These are phyloP conservation scores for Panagrolaimus sp. DNA, from an alignment of 1,140 invertebrate genomes.

Conservation along the genomic window DNA sequence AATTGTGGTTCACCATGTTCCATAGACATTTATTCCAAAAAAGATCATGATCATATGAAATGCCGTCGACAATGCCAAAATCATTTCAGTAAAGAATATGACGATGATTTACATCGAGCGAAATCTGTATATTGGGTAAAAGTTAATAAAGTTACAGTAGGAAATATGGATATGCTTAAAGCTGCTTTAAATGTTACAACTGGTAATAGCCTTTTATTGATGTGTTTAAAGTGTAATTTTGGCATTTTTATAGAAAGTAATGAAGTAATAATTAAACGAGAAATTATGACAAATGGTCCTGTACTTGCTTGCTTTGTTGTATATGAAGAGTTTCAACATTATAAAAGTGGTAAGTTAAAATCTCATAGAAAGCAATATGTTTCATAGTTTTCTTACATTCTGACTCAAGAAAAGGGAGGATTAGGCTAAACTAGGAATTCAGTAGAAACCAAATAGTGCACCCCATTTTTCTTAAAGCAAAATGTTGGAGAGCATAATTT, in stretches of 20 bases:
- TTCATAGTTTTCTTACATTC: too few species aligned
- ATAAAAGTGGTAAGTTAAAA: slow-evolving; percentile 37
- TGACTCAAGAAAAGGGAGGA: too few species aligned
- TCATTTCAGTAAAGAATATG: slow-evolving; percentile 27
- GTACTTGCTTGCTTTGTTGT: slow-evolving; percentile 44
- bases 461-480: too few species aligned
- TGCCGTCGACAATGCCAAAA: slow-evolving; percentile 34
- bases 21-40: slow-evolving; percentile 21
- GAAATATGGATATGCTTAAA: not conserved
- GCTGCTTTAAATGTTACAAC: not conserved
- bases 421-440: too few species aligned
- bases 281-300: slow-evolving; percentile 38
- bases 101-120: slow-evolving; percentile 37
- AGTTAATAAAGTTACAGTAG: not conserved
- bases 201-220: slow-evolving; percentile 10
- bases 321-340: slow-evolving; percentile 49
- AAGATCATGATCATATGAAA: slow-evolving; percentile 13
- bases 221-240: not conserved
- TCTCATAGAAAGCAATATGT: too few species aligned
- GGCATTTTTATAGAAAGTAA: slow-evolving; percentile 18
- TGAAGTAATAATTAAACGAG: slow-evolving; percentile 35
- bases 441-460: too few species aligned
- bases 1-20: slow-evolving; percentile 35
- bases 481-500: too few species aligned
- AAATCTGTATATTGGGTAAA: slow-evolving; percentile 36